A percentile compares a stretch with the other conserved stretches of the same genome.
phyloP scores from a whole-genome alignment of 1,140 invertebrate genomes.

The Monomorium pharaonis region DNA sequence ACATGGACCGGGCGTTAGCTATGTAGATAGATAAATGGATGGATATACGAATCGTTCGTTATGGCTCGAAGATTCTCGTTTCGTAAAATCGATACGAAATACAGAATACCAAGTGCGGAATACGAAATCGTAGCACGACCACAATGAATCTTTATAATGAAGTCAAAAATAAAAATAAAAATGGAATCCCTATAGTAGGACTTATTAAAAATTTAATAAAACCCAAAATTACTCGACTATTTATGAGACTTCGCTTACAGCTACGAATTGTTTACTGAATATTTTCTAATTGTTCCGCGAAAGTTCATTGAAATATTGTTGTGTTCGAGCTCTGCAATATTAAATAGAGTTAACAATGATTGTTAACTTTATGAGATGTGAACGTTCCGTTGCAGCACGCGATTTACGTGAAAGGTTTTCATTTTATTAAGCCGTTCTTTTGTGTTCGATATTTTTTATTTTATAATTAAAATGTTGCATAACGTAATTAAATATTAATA shows the following conservation, averaged over 20 bases:
- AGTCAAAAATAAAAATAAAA: not conserved
- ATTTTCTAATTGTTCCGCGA: constrained; percentile 26
- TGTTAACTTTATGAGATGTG: not conserved
- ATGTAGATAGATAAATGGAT: constrained; percentile 25
- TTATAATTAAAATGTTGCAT: not conserved
- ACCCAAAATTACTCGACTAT: constrained; percentile 16
- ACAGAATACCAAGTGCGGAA: not conserved
- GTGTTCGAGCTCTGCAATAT: constrained; percentile 11
- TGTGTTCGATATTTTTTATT: not conserved
- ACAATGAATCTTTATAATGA: not conserved
- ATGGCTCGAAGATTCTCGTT: not conserved
- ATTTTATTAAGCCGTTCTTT: not conserved
- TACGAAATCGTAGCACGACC: not conserved
- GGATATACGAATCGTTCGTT: constrained; percentile 30
- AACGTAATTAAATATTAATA: not conserved
- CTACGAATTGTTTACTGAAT: constrained; percentile 8
- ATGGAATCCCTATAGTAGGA: not conserved
- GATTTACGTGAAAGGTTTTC: not conserved
- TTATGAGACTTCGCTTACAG: constrained; percentile 15
- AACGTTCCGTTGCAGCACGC: not conserved
- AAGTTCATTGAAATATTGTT: not conserved
- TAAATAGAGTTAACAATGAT: constrained; percentile 35
- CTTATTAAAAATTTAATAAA: constrained; percentile 9
- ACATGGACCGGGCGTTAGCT: not conserved
- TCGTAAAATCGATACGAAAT: not conserved